Percentiles rank a stretch among this genome's conserved stretches.
Evolutionary conservation across 1,140 invertebrate genomes (phyloP).

Genomic region (Formica selysi): DNA sequence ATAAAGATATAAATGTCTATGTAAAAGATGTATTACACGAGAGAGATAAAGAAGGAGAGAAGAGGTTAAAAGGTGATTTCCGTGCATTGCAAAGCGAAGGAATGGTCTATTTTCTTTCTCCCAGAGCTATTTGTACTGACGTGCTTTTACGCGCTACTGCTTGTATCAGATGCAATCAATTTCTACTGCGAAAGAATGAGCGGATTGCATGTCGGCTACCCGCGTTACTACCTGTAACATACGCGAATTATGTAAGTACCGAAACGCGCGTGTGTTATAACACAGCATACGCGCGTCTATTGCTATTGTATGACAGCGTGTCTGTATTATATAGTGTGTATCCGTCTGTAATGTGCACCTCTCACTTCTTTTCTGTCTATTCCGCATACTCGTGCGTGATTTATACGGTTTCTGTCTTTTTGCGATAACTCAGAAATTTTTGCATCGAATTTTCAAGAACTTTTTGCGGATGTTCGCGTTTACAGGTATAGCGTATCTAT

Average conservation of each 20-base stretch:
- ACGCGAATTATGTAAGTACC: constrained; percentile 73
- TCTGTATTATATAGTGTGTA: constrained; percentile 50
- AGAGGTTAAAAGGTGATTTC: constrained; percentile 36
- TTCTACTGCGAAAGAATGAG: constrained; percentile 61
- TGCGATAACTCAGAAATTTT: constrained; percentile 38
- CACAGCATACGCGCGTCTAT: not conserved
- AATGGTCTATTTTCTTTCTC: constrained; percentile 50
- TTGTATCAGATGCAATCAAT: constrained; percentile 50
- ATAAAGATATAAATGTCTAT: constrained; percentile 7
- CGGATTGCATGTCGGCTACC: constrained; percentile 58
- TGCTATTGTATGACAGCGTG: constrained; percentile 61
- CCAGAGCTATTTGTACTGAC: constrained; percentile 20
- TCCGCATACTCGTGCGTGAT: constrained; percentile 58
- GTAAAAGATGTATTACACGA: not conserved
- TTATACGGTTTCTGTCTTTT: constrained; percentile 41
- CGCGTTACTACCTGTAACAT: constrained; percentile 51
- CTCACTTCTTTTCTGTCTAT: constrained; percentile 49
- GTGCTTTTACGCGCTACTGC: constrained; percentile 39
- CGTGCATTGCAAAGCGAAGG: constrained; percentile 30
- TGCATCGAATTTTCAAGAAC: not conserved
- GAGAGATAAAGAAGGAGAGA: no score
- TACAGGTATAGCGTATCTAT: not conserved
- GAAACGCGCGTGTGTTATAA: constrained; percentile 34
- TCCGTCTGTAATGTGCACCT: not conserved
- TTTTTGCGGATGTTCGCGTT: constrained; percentile 16